Base-by-base conservation (phyloP, 2,888 invertebrate genomes). In the Zhuqinia jingwanae region DNA sequence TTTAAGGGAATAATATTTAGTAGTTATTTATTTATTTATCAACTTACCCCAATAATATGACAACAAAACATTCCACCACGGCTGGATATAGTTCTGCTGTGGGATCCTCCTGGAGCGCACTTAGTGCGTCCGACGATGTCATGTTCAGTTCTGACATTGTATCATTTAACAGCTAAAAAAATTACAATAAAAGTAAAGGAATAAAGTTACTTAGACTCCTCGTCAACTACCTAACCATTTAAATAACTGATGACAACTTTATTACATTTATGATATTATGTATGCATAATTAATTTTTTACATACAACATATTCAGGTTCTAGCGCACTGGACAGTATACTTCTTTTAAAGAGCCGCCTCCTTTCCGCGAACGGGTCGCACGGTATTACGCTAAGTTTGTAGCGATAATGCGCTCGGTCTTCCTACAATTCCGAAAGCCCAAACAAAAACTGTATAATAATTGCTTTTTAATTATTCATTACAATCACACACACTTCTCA, bases 51-150 rank as follows among this genome's bases (percentile, higher is more conserved):
- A 96, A 96, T 91, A 97, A 93, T 91, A 97, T 97, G 78, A 97
- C 96, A 60, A 95, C 96, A 93, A 98, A 98, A 92, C 98, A 98
- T 93, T 98, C 96, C 89, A 97, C 95, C 87, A 98, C 93, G 11
- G 98, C 98, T 87, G 98, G 97, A 93, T 97, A 97, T 45, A 93
- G 93, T 15, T 88, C 88, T 36, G 88, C 82, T 15, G 68, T 78
- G 10, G 68, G 27, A 56, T 68, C 77, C 15, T 77, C 36, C 2
- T 58, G 20, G 5, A 58, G 15, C 20, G 13, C 13, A 22, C 20
- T 20, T 20, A 58, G 45, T 58, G 36, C 36, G 8, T 78, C 82
- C 70, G 68, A 47, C 42, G 77, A 53, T 58, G 88, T 25, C 80
- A 83, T 70, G 47, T 25, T 68, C 8, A 77, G n/a, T 25, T 83